Base-by-base conservation (phyloP, 2,797 vertebrate genomes). In the Melanotaenia trifasciata region DNA sequence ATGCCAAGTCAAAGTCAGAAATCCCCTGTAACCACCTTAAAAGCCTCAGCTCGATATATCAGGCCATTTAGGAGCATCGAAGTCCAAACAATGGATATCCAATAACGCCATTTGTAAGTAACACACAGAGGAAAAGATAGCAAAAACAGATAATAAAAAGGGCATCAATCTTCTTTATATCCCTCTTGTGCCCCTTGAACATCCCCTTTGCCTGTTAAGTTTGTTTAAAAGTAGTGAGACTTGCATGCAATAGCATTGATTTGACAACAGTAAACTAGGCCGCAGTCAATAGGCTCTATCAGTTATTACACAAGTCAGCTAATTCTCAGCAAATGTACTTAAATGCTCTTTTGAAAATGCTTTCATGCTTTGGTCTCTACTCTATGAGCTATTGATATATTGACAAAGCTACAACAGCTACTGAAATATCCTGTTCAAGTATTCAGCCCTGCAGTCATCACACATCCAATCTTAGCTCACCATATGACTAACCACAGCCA, bases 31-130 rank as follows among this genome's bases (percentile, higher is more conserved):
- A 93, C 92, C 92, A 88, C 86, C 91, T 94, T 94, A 94, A 95
- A 95, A 95, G 94, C 95, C 89, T 91, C 85, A 76, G 90, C 89
- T 94, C 94, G 61, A 95, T 95, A 94, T 86, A 93, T 93, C 93
- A 94, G 92, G 78, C 92, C 92, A 93, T 94, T 95, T 95, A 95
- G 94, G 85, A 86, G 86, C 92, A 88, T 94, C 85, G 78, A 93
- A 94, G 92, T 94, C 93, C 90, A 91, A 94, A 94, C 94, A 94
- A 95, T 94, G 88, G 94, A 95, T 95, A 93, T 94, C 93, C 93
- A 75, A 95, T 95, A 95, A 94, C 81, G 87, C 89, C 89, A 94
- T 93, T 94, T 94, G 92, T 95, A 95, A 95, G 93, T 94, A 95
- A 94, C 90, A 91, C 87, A 92, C 90, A 88, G 85, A 92, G 88